Conservation (phyloP, 2,113 vertebrate species). For the Columbina picui region DNA sequence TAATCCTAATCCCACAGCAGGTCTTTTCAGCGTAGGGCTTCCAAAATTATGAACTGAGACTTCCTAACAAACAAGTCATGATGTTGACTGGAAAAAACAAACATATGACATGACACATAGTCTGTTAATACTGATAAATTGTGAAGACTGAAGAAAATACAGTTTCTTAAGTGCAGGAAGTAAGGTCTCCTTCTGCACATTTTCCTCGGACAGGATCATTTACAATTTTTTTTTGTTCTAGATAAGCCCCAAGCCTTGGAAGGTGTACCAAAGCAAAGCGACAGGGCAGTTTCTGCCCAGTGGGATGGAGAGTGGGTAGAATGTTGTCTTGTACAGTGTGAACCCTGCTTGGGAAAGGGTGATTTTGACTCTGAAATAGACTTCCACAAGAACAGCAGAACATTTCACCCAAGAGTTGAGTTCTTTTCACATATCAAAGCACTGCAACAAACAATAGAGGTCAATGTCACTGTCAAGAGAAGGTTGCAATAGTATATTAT, state of each 20-base stretch:
- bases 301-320: background rate
- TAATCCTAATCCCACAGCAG: background rate
- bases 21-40: background rate
- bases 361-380: background rate
- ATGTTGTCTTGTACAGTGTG: background rate
- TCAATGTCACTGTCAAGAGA: background rate
- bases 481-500: background rate
- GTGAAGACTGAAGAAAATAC: background rate
- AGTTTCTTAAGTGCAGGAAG: background rate
- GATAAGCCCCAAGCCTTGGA: background rate
- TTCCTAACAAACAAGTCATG: background rate
- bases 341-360: background rate
- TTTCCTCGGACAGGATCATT: background rate
- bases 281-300: background rate
- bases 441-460: background rate
- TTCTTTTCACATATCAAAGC: background rate
- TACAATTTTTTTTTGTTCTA: background rate
- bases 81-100: background rate
- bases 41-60: background rate
- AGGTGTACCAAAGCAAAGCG: background rate
- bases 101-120: background rate
- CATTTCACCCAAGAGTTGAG: background rate
- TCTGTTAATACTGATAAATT: background rate
- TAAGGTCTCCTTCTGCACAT: background rate
- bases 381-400: background rate